phyloP scores from a whole-genome alignment of 2,888 invertebrate species.

The Sabellastarte sp. region DNA sequence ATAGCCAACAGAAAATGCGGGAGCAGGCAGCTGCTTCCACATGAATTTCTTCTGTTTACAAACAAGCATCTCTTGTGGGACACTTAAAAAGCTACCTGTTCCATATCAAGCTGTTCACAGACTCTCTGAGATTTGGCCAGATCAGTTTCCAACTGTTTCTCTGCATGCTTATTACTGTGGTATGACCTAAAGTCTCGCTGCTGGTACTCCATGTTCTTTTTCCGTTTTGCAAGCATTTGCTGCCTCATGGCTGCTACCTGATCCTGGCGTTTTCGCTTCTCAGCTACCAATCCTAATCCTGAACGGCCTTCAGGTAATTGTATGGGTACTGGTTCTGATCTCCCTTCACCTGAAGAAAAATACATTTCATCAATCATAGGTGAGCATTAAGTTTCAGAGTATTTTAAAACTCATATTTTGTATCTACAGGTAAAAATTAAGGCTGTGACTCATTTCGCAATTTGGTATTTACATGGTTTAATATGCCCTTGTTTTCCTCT shows the following conservation, averaged over 20 bases:
- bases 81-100: not conserved
- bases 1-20: too few relatives aligned
- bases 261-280: not conserved
- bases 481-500: too few relatives aligned
- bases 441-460: too few relatives aligned
- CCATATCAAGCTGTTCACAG: not conserved
- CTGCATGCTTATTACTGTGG: not conserved
- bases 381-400: too few relatives aligned
- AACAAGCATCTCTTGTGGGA: too few relatives aligned
- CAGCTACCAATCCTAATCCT: not conserved
- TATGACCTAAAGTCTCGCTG: not conserved
- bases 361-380: too few relatives aligned
- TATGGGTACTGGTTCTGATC: not conserved
- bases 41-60: too few relatives aligned
- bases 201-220: not conserved
- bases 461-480: too few relatives aligned
- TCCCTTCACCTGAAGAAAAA: too few relatives aligned
- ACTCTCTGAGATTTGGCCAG: not conserved
- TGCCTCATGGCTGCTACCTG: not conserved
- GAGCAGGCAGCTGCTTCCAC: too few relatives aligned
- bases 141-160: not conserved
- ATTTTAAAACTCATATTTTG: too few relatives aligned
- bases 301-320: not conserved
- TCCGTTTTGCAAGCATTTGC: not conserved
- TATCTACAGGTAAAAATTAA: too few relatives aligned